These are phyloP conservation scores for Epinephelus awoara DNA, from an alignment of 2,797 vertebrate species.

Conservation along the genomic window DNA sequence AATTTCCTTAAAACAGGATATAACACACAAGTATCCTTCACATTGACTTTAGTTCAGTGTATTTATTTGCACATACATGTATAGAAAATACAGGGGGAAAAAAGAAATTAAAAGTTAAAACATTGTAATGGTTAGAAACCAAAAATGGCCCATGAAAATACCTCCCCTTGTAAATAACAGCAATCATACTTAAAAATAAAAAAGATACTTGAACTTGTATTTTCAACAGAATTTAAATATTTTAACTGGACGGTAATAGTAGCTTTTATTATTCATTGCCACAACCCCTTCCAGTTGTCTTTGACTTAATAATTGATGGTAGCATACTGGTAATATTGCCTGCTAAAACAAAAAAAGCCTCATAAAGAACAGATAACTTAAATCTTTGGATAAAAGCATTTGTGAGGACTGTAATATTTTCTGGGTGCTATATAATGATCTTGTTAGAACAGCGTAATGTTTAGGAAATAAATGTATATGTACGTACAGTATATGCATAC, in stretches of 20 bases:
- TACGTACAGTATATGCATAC: not conserved
- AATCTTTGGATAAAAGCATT: not conserved
- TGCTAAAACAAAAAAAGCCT: not conserved
- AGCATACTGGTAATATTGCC: not conserved
- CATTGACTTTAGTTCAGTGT: not conserved
- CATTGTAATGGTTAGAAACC: too few species aligned
- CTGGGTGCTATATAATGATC: not conserved
- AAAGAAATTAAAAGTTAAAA: too few species aligned
- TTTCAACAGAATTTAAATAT: not conserved
- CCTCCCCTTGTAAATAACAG: too few species aligned
- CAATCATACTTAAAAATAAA: too few species aligned
- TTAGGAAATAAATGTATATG: not conserved
- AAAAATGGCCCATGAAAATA: too few species aligned
- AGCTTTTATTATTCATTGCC: not conserved
- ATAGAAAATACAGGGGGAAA: too few species aligned
- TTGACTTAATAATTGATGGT: not conserved
- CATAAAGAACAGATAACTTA: not conserved
- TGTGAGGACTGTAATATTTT: not conserved
- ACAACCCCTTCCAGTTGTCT: not conserved
- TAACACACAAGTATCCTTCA: not conserved
- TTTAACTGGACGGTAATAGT: not conserved
- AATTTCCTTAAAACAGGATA: not conserved
- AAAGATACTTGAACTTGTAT: not conserved
- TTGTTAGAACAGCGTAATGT: not conserved
- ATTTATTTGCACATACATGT: too few species aligned